Conservation (phyloP, 2,797 vertebrate genomes). For the Sus cebifrons region DNA sequence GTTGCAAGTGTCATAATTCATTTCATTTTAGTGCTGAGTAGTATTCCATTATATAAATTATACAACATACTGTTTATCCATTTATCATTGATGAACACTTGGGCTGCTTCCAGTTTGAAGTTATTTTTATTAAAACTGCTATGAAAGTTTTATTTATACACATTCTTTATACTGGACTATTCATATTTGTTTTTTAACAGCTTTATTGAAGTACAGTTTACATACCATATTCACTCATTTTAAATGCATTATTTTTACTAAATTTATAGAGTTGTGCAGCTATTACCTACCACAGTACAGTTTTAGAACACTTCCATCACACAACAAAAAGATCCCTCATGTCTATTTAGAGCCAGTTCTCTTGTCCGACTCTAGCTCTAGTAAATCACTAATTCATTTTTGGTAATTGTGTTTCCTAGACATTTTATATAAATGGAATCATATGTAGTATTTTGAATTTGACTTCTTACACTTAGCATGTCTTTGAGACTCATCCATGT, state of each 20-base stretch:
- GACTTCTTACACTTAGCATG: neutral
- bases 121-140: slow-evolving; percentile 1
- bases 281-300: neutral
- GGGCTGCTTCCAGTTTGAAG: slow-evolving; percentile 17
- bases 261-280: neutral
- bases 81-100: neutral
- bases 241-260: slow-evolving; percentile 45
- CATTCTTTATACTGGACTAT: slow-evolving; percentile 10
- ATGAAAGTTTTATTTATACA: neutral
- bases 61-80: neutral
- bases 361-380: neutral
- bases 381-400: neutral
- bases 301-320: slow-evolving; percentile 16
- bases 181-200: slow-evolving; percentile 14
- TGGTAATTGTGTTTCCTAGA: neutral
- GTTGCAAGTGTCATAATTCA: neutral
- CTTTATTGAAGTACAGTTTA: slow-evolving; percentile 10
- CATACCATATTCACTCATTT: slow-evolving; percentile 17
- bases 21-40: neutral
- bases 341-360: neutral
- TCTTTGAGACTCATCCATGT: neutral
- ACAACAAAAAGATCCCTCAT: neutral
- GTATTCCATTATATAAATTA: neutral
- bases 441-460: neutral
- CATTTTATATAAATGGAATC: neutral